Conservation (phyloP, 2,888 invertebrate genomes). For the Protonemura montana region DNA sequence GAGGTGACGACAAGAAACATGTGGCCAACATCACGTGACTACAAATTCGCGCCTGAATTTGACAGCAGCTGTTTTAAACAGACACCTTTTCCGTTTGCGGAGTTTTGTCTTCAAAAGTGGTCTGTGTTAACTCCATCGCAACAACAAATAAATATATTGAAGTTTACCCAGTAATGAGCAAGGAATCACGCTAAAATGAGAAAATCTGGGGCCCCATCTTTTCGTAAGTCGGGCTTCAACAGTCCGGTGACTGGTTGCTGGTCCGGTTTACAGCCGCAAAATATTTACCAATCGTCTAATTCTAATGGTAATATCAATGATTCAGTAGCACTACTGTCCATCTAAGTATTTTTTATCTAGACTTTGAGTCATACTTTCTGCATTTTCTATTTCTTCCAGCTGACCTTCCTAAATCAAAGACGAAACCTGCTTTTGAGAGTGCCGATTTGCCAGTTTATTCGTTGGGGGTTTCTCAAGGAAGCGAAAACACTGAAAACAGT, state of each 20-base stretch:
- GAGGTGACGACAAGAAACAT: neutral
- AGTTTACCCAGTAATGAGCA: too few relatives aligned
- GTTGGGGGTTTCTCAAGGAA: neutral
- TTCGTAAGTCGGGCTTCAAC: neutral
- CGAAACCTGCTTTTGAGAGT: neutral
- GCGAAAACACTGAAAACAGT: neutral
- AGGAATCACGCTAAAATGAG: neutral
- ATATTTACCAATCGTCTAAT: neutral
- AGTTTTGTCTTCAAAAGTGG: neutral
- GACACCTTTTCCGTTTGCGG: neutral
- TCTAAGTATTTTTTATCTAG: too few relatives aligned
- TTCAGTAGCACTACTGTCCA: too few relatives aligned
- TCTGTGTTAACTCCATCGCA: neutral
- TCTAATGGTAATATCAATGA: neutral
- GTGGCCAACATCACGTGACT: neutral
- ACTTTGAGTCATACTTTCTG: too few relatives aligned
- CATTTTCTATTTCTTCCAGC: too few relatives aligned
- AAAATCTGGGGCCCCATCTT: neutral
- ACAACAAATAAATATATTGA: too few relatives aligned
- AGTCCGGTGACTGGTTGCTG: neutral
- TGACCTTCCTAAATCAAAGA: too few relatives aligned
- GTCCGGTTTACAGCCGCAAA: neutral
- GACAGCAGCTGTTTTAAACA: neutral
- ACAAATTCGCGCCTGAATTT: neutral
- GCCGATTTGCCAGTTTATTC: neutral